Conservation (phyloP, 2,797 vertebrate species). For the Mallotus villosus region DNA sequence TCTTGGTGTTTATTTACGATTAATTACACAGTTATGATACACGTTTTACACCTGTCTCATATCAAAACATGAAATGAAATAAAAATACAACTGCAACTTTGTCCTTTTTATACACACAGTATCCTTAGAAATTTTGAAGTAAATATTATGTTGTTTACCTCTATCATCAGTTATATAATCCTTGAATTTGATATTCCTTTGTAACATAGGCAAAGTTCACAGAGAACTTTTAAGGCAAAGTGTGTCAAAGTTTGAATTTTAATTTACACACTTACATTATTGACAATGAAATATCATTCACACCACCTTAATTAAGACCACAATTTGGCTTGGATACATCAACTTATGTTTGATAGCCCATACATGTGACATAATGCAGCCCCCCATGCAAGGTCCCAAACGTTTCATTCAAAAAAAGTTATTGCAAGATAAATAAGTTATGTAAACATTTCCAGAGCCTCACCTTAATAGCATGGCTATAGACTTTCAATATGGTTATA, state of each 20-base stretch:
- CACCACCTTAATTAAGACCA: conserved; percentile 46
- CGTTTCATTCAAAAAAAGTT: conserved; percentile 44
- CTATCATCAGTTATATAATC: conserved; percentile 41
- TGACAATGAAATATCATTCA: conserved; percentile 49
- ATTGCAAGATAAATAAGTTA: conserved; percentile 67
- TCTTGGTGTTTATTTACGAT: conserved; percentile 50
- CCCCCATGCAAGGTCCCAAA: conserved; percentile 42
- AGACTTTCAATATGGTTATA: conserved; percentile 39
- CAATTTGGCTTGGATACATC: conserved; percentile 54
- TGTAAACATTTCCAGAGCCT: conserved; percentile 54
- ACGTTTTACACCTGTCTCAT: conserved; percentile 62
- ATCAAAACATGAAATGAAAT: conserved; percentile 47
- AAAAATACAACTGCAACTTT: conserved; percentile 43
- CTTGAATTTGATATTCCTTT: conserved; percentile 38
- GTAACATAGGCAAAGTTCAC: conserved; percentile 44
- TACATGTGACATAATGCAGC: conserved; percentile 38
- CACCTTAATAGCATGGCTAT: conserved; percentile 21
- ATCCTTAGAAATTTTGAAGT: conserved; percentile 49
- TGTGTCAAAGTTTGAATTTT: conserved; percentile 49
- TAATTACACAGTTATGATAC: conserved; percentile 63
- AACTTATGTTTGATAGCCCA: conserved; percentile 12
- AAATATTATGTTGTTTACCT: conserved; percentile 44
- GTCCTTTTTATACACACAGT: conserved; percentile 36
- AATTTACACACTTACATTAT: conserved; percentile 45
- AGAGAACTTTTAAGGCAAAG: conserved; percentile 63